Evolutionary conservation across 2,113 vertebrate species (phyloP).

Genomic region (Danionella cerebrum): DNA sequence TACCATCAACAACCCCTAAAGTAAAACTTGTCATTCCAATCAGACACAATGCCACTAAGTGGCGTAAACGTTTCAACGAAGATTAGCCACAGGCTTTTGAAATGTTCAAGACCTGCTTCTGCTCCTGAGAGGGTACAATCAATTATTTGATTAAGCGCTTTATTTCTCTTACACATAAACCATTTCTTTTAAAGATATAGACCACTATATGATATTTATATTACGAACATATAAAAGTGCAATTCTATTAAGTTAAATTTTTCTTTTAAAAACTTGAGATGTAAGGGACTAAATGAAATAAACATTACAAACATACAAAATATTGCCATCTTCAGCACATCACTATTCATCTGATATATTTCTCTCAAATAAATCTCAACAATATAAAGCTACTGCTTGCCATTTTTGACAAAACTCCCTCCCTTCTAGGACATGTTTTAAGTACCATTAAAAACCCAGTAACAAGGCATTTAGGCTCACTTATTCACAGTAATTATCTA

Average conservation of each 20-base stretch:
- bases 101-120: constrained; percentile 43
- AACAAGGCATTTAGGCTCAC: constrained; percentile 29
- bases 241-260: constrained; percentile 31
- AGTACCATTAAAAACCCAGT: constrained; percentile 28
- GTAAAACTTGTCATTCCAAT: constrained; percentile 40
- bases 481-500: constrained; percentile 37
- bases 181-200: background rate
- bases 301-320: constrained; percentile 38
- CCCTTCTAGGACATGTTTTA: constrained; percentile 23
- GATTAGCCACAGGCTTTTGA: constrained; percentile 14
- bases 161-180: background rate
- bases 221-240: constrained; percentile 32
- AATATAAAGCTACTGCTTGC: constrained; percentile 1
- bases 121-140: constrained; percentile 32
- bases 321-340: constrained; percentile 43
- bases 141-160: constrained; percentile 23
- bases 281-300: constrained; percentile 31
- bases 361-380: background rate
- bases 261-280: background rate
- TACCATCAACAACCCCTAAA: background rate
- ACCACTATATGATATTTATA: no score
- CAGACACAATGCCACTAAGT: constrained; percentile 29
- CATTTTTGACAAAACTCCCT: constrained; percentile 10
- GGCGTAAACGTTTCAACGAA: background rate
- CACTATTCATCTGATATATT: constrained; percentile 10